Percentiles rank a stretch among this genome's conserved stretches.
Conservation (phyloP, 1,140 invertebrate species). For the Adoxophyes honmai region DNA sequence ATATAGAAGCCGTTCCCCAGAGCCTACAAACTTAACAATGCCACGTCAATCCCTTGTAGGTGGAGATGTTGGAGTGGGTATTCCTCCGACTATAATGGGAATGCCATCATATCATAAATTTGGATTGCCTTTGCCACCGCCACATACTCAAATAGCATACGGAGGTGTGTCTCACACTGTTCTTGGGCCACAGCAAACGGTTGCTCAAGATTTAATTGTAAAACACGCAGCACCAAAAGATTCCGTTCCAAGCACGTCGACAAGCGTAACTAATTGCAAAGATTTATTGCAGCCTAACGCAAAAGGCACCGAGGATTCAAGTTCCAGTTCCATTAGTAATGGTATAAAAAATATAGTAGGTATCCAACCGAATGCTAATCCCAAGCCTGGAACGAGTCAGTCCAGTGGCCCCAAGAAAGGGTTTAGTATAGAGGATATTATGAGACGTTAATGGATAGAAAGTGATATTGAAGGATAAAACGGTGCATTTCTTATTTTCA, state of each 20-base stretch:
- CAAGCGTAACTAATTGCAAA: slow-evolving; percentile 58
- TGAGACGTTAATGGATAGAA: slow-evolving; percentile 78
- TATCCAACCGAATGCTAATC: slow-evolving; percentile 69
- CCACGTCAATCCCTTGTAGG: slow-evolving; percentile 51
- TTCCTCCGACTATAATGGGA: slow-evolving; percentile 32
- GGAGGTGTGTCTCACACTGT: slow-evolving; percentile 54
- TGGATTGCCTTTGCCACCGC: slow-evolving; percentile 67
- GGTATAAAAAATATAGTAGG: slow-evolving; percentile 73
- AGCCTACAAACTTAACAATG: slow-evolving; percentile 73
- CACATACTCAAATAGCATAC: slow-evolving; percentile 67
- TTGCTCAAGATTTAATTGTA: slow-evolving; percentile 73
- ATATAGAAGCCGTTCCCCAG: slow-evolving; percentile 70
- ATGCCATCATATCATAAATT: slow-evolving; percentile 70
- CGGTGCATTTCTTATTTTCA: slow-evolving; percentile 31
- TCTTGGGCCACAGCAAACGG: slow-evolving; percentile 66
- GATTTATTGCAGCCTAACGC: slow-evolving; percentile 35
- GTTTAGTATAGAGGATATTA: slow-evolving; percentile 86
- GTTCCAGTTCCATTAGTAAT: slow-evolving; percentile 57
- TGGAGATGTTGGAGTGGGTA: slow-evolving; percentile 38
- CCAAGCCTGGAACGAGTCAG: slow-evolving; percentile 70
- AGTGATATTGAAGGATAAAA: slow-evolving; percentile 8
- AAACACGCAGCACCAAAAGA: slow-evolving; percentile 72
- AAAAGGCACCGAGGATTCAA: slow-evolving; percentile 49
- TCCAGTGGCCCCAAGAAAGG: slow-evolving; percentile 78
- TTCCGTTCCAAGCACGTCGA: slow-evolving; percentile 56